Evolutionary conservation across 2,888 invertebrate genomes (phyloP).

Genomic region (Epsilonema sp.): DNA sequence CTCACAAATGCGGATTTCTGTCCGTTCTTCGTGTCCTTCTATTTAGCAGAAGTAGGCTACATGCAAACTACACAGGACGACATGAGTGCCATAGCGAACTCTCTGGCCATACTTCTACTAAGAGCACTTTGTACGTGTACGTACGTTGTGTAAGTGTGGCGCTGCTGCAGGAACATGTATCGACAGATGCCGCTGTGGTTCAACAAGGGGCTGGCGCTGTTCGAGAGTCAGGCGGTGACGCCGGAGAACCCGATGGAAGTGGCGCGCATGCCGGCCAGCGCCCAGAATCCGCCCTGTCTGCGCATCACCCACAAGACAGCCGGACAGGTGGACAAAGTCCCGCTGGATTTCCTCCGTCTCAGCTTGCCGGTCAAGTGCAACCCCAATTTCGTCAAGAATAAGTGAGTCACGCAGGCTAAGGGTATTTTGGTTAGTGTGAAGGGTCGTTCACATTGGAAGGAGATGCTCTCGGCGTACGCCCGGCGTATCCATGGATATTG

Average conservation of each 20-base stretch:
- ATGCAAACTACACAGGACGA: no score
- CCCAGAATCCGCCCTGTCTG: conserved; percentile 76
- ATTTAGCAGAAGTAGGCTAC: no score
- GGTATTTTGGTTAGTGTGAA: no score
- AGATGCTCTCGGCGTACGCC: no score
- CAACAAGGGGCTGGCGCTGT: conserved; percentile 86
- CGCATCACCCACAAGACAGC: conserved; percentile 69
- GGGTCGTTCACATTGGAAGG: no score
- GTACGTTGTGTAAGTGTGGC: background rate
- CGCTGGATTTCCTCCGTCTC: conserved; percentile 87
- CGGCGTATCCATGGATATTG: no score
- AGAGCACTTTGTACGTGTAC: no score
- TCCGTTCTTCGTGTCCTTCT: no score
- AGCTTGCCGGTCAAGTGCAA: conserved; percentile 62
- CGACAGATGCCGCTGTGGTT: conserved; percentile 94
- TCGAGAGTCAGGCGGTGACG: conserved; percentile 75
- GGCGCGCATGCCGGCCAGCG: conserved; percentile 29
- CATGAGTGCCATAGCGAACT: no score
- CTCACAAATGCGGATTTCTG: no score
- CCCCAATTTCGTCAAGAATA: conserved; percentile 20
- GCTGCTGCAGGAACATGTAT: conserved; percentile 66
- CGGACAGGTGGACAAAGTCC: conserved; percentile 64
- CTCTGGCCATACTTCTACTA: no score
- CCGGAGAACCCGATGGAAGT: conserved; percentile 29
- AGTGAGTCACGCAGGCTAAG: no score